Base-by-base conservation (phyloP, 1,140 invertebrate genomes). In the Eubasilissa regina region DNA sequence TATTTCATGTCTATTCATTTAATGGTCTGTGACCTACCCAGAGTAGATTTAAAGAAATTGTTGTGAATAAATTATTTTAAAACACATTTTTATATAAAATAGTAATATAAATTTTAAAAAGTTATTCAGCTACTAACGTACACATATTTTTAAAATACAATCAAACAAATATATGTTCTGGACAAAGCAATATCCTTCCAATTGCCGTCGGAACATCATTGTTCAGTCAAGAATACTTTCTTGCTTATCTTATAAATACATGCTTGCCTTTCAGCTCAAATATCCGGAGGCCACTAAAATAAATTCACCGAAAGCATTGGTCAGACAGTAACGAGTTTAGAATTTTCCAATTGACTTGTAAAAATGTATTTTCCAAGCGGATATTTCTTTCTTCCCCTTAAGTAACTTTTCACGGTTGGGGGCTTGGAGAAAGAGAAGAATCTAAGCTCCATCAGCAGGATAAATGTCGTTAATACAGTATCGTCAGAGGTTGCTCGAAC, bases 391-490 rank as follows among this genome's bases (percentile, higher is more conserved):
- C 51, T 55, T 21, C 13, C 70, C 70, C 70, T 45, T 8, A 35
- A 53, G 53, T 45, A 58, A 58, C 73, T 35, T 35, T 58, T 75
- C 73, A 45, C 73, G 55, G 48, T 60, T 35, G 48, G 53, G 25
- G 13, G 17, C 44, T n/a, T 12, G 25, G 55, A 21, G 35, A 44
- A 55, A 44, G 25, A 17, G 15, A 53, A 48, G 13, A 44, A 43
- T 70, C 19, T 43, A 43, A 48, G 45, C 56, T 75, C 43, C 75
- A 43, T 68, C 17, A 66, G 13, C 35, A 75, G 58, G 75, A 76
- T 76, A 79, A 79, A 77, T 78, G 80, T 75, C 77, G 77, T 79
- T 81, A 81, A 81, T 81, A 79, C 77, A 75, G 77, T 76, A 81
- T 81, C 80, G 56, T 72, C 80, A 48, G 62, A 66, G 73, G 53